phyloP scores from a whole-genome alignment of 2,113 vertebrate genomes.

The human (Homo sapiens) region DNA sequence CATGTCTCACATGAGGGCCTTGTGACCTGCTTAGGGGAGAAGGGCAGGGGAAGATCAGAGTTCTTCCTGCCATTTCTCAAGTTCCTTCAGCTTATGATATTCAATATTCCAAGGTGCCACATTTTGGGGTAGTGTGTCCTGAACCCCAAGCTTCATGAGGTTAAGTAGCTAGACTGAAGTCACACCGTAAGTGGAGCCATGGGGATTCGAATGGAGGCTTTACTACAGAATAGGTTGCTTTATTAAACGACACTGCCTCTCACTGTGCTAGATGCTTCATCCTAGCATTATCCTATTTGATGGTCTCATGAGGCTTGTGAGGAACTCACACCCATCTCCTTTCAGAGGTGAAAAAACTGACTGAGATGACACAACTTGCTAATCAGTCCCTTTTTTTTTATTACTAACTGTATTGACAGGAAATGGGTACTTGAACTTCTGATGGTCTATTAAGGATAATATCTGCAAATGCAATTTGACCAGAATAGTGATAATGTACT shows the following conservation, averaged over 20 bases:
- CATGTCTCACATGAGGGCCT: neutral
- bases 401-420: neutral
- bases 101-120: neutral
- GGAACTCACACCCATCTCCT: neutral
- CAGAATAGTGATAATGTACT: neutral
- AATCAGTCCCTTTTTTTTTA: neutral
- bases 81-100: neutral
- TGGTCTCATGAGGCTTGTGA: neutral
- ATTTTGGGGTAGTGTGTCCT: neutral
- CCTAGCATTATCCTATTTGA: neutral
- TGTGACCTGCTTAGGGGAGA: neutral
- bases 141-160: neutral
- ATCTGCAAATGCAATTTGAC: neutral
- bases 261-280: neutral
- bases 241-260: neutral
- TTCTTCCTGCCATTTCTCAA: neutral
- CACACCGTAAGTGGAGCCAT: neutral
- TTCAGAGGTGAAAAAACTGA: neutral
- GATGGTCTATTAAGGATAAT: neutral
- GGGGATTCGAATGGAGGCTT: neutral
- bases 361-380: neutral
- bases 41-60: neutral
- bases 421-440: neutral
- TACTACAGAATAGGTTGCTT: neutral
- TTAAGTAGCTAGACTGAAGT: neutral